Evolutionary conservation across 2,113 vertebrate genomes (phyloP), one percentile per base, ranked within the genome.

Genomic region (Butorides virescens): DNA sequence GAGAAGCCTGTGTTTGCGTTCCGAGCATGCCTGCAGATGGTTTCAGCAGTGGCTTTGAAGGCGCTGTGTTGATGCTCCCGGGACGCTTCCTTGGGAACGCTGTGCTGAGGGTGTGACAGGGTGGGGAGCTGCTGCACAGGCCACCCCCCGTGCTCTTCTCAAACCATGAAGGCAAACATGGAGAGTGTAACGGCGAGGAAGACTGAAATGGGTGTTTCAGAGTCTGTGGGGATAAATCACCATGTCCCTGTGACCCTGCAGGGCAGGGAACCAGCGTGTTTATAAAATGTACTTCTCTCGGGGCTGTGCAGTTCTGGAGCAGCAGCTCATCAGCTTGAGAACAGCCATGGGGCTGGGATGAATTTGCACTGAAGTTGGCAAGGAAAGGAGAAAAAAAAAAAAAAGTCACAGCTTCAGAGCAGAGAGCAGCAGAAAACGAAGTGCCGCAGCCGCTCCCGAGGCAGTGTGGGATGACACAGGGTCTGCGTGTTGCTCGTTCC

Each of bases 201-300:
- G 49, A 65, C 26, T 22, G 49, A 29, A 58, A 22, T 5, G 26
- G 46, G 42, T 27, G 27, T 58, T 73, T 37, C 26, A 55, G n/a
- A 32, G 37, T 9, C 39, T 63, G 70, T 10, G 29, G 49, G 20
- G 49, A 20, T 59, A 63, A 82, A 59, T 58, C 9, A 21, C 32
- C 0, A 0, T 20, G 49, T 70, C 13, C 23, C 25, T 58, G 46
- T 76, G 68, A 32, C 17, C 7, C 37, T 72, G 53, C 36, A 16
- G n/a, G 25, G 5, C 65, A 55, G 36, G 34, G 75, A 79, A 21
- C 17, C 18, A 36, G 25, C 2, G 1, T 0, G 1, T 30, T 1
- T 47, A n/a, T 53, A 46, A 83, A 44, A 32, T 25, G 15, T 32
- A 4, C 52, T 52, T 67, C 21, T 79, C 15, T 53, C 22, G 11